Evolutionary conservation across 2,888 invertebrate species (phyloP).

Genomic region (Copidosoma aretas): DNA sequence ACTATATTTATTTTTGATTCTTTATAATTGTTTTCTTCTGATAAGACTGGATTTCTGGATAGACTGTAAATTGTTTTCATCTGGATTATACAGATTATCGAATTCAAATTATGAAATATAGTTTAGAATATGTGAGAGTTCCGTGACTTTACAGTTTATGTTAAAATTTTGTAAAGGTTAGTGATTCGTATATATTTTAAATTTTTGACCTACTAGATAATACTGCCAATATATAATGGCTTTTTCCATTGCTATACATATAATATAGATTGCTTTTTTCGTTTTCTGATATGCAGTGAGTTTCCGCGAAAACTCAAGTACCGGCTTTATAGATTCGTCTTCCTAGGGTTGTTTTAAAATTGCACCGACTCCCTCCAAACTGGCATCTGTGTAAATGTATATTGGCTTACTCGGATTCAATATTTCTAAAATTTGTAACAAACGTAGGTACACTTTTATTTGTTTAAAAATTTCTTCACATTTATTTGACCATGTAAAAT

Average conservation of each 20-base stretch:
- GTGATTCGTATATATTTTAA: background rate
- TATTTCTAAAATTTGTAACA: constrained; percentile 41
- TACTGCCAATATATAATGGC: constrained; percentile 42
- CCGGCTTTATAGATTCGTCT: constrained; percentile 36
- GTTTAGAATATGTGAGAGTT: background rate
- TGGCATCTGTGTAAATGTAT: constrained; percentile 1
- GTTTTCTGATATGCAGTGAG: constrained; percentile 26
- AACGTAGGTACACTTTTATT: constrained; percentile 39
- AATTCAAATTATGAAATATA: background rate
- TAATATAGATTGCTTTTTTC: constrained; percentile 41
- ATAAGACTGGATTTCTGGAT: background rate
- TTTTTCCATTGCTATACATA: constrained; percentile 43
- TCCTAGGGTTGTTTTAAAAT: constrained; percentile 40
- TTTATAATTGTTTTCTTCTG: no score
- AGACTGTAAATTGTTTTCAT: background rate
- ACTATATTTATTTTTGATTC: no score
- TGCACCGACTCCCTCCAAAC: constrained; percentile 42
- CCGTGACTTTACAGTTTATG: background rate
- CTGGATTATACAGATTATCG: background rate
- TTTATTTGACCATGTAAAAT: constrained; percentile 38
- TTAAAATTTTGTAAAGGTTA: background rate
- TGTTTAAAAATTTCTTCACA: constrained; percentile 35
- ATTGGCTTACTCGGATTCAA: constrained; percentile 38
- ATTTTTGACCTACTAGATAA: background rate
- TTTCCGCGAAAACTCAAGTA: constrained; percentile 41